Evolutionary conservation across 2,888 invertebrate genomes (phyloP).

Genomic region (Agrotis ipsilon): DNA sequence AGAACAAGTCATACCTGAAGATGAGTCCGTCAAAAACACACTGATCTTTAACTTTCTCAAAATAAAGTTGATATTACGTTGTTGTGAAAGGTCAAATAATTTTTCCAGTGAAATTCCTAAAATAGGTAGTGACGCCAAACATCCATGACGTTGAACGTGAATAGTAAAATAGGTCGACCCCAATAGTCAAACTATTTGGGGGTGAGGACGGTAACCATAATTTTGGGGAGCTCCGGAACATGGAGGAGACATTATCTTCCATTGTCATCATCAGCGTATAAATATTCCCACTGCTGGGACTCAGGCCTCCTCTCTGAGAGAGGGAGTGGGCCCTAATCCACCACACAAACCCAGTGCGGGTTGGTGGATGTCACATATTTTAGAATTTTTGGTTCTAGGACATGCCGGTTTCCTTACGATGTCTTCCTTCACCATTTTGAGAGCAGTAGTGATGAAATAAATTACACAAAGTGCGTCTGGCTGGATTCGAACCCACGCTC

Average conservation of each 20-base stretch:
- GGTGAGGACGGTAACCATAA: conserved; percentile 13
- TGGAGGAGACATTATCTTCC: not conserved
- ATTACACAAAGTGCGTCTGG: no score
- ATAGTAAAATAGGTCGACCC: conserved; percentile 36
- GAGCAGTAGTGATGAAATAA: no score
- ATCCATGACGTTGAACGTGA: conserved; percentile 25
- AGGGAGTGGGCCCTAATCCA: no score
- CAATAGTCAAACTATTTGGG: conserved; percentile 44
- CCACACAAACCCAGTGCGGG: no score
- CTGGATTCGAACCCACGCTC: no score
- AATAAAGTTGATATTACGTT: not conserved
- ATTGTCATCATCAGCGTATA: no score
- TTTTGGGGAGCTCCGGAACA: not conserved
- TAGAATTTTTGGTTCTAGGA: no score
- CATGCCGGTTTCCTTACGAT: no score
- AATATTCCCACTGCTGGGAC: no score
- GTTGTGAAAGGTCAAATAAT: not conserved
- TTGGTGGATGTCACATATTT: no score
- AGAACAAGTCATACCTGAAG: not conserved
- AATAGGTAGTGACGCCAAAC: conserved; percentile 27
- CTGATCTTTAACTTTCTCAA: not conserved
- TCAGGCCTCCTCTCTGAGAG: no score
- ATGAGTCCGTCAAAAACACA: not conserved
- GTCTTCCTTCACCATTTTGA: no score
- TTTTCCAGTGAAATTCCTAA: not conserved